Base-by-base conservation (phyloP, 1,140 invertebrate genomes). In the Lanistes nyassanus region DNA sequence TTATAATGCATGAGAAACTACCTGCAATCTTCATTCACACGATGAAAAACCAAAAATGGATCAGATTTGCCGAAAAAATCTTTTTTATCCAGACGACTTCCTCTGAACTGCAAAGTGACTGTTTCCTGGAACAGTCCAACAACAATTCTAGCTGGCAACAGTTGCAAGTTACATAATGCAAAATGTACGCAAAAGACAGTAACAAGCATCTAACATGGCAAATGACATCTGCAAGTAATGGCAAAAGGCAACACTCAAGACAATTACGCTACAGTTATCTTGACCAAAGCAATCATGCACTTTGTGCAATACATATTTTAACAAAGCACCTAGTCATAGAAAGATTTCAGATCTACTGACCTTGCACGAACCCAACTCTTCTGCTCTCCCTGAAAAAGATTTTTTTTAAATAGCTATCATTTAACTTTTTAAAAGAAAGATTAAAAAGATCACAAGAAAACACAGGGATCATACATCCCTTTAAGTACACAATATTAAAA, bases 11-110 rank as follows among this genome's bases (percentile, higher is more conserved):
- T n/a, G n/a, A 56, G 9, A 29, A 53, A 69, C 51, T 80, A 90
- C 89, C 79, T 89, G 76, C 85, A 85, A 82, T 91, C 90, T 70
- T 91, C 90, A 80, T 90, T 89, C 26, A 84, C 79, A 73, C 90
- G 84, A 71, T 88, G 88, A 80, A 92, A 90, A 37, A 89, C 85
- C 29, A 92, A 79, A 83, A 91, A 92, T 7, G 92, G 91, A 82
- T 92, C 91, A 53, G 90, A 90, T 81, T 92, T 91, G 56, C 91
- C 90, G 81, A 92, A 91, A 7, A 72, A 90, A 79, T 91, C 90
- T 78, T 91, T 92, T 79, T 91, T 91, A 75, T 92, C 90, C 64
- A 92, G 77, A 21, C 90, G 88, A 47, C 80, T 81, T 11, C 86
- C 92, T 82, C 84, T 86, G 60, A 91, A 83, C 31, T 91, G 87